A percentile compares a stretch with the other conserved stretches of the same genome.
Conservation (phyloP, 2,797 vertebrate genomes). For the Xiphophorus birchmanni region DNA sequence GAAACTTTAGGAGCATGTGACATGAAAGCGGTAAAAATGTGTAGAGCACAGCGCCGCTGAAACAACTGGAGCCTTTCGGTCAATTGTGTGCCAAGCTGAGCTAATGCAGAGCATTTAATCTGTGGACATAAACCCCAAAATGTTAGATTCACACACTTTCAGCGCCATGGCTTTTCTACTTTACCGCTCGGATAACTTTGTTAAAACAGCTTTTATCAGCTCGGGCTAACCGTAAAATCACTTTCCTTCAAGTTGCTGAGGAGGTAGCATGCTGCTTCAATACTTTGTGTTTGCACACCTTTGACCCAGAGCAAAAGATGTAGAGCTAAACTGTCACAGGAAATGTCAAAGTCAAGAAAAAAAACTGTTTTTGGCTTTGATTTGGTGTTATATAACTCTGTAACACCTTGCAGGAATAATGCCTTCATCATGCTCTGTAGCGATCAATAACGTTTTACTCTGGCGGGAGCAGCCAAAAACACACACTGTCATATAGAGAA, state of each 20-base stretch:
- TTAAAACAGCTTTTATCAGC: constrained; percentile 3
- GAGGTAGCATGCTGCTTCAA: constrained; percentile 3
- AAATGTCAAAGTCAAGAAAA: not conserved
- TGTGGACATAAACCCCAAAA: constrained; percentile 2
- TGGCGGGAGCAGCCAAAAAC: not conserved
- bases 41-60: constrained; percentile 2
- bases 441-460: not conserved
- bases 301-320: not conserved
- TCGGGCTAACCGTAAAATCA: not conserved
- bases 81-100: not conserved
- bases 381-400: not conserved
- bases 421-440: not conserved
- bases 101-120: not conserved
- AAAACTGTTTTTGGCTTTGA: not conserved
- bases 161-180: constrained; percentile 19
- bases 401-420: not conserved
- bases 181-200: constrained; percentile 13
- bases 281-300: constrained; percentile 8
- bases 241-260: constrained; percentile 3
- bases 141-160: not conserved
- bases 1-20: constrained; percentile 29
- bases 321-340: not conserved
- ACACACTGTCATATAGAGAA: not conserved
- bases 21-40: constrained; percentile 44
- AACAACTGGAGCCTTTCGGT: constrained; percentile 11